phyloP scores from a whole-genome alignment of 2,888 invertebrate genomes.

The Drosophila picticornis region DNA sequence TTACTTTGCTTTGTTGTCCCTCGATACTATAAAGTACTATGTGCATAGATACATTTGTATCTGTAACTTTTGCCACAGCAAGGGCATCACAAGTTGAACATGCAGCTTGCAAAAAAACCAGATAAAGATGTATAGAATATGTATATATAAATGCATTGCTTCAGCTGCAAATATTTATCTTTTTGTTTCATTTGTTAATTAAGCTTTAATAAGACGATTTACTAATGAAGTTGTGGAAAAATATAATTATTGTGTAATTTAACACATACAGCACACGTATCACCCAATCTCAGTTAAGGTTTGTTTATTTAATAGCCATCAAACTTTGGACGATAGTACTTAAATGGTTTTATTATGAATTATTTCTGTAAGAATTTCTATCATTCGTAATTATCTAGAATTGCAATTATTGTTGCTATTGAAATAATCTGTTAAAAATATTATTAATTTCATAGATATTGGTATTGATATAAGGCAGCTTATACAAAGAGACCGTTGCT shows the following conservation, averaged over 20 bases:
- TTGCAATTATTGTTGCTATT: not conserved
- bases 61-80: slow-evolving; percentile 24
- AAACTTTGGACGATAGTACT: slow-evolving; percentile 1
- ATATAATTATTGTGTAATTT: not conserved
- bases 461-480: not conserved
- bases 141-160: slow-evolving; percentile 4
- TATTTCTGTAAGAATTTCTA: not conserved
- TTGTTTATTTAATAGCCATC: not conserved
- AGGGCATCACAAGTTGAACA: slow-evolving; percentile 45
- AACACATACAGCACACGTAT: not conserved
- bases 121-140: not conserved
- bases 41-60: not conserved
- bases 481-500: not conserved
- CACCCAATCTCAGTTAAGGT: not conserved
- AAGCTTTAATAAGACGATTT: slow-evolving; percentile 7
- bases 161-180: not conserved
- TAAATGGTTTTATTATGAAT: slow-evolving; percentile 1
- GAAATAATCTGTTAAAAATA: not conserved
- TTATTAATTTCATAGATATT: not conserved
- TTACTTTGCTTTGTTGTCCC: slow-evolving; percentile 53
- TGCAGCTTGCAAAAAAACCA: slow-evolving; percentile 35
- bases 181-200: slow-evolving; percentile 15
- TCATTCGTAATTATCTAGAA: not conserved
- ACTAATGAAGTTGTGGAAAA: slow-evolving; percentile 2
- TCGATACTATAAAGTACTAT: slow-evolving; percentile 15